A percentile compares a stretch with the other conserved stretches of the same genome.
phyloP scores from a whole-genome alignment of 2,888 invertebrate genomes.

The Aphidius colemani region DNA sequence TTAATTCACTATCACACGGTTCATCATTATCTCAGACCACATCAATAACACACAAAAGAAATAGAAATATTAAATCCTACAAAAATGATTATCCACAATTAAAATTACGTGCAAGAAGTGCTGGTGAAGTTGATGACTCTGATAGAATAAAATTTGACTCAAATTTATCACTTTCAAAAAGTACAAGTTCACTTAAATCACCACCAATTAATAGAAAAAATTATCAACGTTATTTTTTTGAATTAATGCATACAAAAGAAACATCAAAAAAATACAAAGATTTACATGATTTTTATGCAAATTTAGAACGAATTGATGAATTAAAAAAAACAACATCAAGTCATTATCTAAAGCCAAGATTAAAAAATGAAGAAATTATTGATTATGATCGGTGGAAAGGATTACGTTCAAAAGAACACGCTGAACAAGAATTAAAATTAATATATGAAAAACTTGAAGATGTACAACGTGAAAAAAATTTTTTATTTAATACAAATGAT shows the following conservation, averaged over 20 bases:
- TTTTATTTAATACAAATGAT: conserved; percentile 79
- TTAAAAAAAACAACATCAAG: conserved; percentile 78
- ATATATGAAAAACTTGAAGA: conserved; percentile 77
- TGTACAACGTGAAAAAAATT: conserved; percentile 82
- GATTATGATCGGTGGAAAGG: conserved; percentile 88
- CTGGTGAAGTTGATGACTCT: conserved; percentile 66
- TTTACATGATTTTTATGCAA: conserved; percentile 82
- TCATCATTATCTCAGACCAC: conserved; percentile 67
- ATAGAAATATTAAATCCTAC: conserved; percentile 62
- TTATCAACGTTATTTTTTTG: conserved; percentile 71
- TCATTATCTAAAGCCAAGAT: conserved; percentile 72
- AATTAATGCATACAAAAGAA: conserved; percentile 68
- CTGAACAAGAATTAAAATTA: conserved; percentile 79
- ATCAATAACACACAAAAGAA: conserved; percentile 71
- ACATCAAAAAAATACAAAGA: conserved; percentile 83
- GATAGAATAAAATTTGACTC: conserved; percentile 43
- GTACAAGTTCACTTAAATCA: conserved; percentile 61
- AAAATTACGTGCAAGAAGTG: conserved; percentile 69
- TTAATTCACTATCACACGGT: conserved; percentile 50
- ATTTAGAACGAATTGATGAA: conserved; percentile 82
- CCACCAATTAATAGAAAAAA: conserved; percentile 64
- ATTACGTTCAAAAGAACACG: conserved; percentile 77
- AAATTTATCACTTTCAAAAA: conserved; percentile 53
- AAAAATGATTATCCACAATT: conserved; percentile 45
- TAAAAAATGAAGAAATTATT: conserved; percentile 78